Percentiles rank a stretch among this genome's conserved stretches.
phyloP scores from a whole-genome alignment of 2,113 vertebrate species.

The Crypturellus undulatus region DNA sequence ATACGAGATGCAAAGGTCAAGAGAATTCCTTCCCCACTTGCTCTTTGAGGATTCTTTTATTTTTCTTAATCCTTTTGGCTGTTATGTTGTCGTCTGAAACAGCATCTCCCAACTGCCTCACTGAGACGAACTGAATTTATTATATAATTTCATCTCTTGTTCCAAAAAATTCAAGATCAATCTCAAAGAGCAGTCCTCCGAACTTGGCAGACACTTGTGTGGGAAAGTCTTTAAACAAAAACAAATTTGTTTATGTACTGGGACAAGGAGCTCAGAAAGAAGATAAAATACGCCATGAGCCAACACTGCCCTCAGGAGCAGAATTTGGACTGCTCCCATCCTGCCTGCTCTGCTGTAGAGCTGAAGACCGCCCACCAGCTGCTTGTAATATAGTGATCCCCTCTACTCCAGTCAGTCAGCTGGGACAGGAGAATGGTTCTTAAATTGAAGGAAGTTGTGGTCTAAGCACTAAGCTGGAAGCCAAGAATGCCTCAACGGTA shows the following conservation, averaged over 20 bases:
- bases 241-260: conserved; percentile 82
- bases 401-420: rapidly evolving
- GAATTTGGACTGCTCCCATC: conserved; percentile 30
- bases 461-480: neutral
- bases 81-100: conserved; percentile 19
- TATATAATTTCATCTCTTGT: conserved; percentile 77
- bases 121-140: conserved; percentile 65
- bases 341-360: neutral
- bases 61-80: conserved; percentile 33
- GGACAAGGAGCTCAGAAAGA: conserved; percentile 71
- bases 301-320: conserved; percentile 75
- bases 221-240: conserved; percentile 85
- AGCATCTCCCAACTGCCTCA: conserved; percentile 59
- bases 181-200: conserved; percentile 77
- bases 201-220: conserved; percentile 82
- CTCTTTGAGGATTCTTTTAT: neutral
- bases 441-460: rapidly evolving
- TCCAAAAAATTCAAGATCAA: conserved; percentile 78
- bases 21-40: neutral
- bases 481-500: neutral
- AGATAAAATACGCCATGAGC: conserved; percentile 66
- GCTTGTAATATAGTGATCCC: neutral
- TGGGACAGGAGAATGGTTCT: rapidly evolving
- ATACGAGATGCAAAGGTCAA: neutral
- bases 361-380: neutral